Evolutionary conservation across 2,888 invertebrate species (phyloP), one percentile per base, ranked within the genome.

Genomic region (Aphelenchoides bicaudatus): DNA sequence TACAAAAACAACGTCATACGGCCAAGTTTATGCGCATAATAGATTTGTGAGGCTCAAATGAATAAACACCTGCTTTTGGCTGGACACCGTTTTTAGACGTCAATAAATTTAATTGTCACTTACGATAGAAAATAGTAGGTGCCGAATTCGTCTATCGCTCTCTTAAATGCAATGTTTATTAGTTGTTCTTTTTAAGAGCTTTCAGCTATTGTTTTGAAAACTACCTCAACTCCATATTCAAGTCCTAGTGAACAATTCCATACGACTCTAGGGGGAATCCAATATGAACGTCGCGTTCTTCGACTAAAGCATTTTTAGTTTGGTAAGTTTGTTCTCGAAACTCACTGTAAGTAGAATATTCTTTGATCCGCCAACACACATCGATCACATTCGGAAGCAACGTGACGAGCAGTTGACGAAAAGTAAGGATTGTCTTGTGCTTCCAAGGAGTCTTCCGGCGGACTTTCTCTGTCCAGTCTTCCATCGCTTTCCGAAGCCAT

Each of bases 121-220:
- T n/a, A n/a, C n/a, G n/a, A n/a, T n/a, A 90, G 89, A 84, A 88
- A 91, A 82, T 89, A 90, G 62, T 88, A 85, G 72, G 89, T 84
- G 63, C 89, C 88, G 79, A 86, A 76, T 85, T 86, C 74, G 81
- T 91, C 91, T 63, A 88, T 82, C 25, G 90, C 91, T 78, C 88
- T 86, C 80, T 91, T 91, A 90, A 91, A 91, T n/a, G n/a, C n/a
- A n/a, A n/a, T n/a, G n/a, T n/a, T n/a, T n/a, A n/a, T n/a, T n/a
- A n/a, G n/a, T n/a, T n/a, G n/a, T n/a, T n/a, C n/a, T n/a, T n/a
- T n/a, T n/a, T n/a, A n/a, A n/a, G n/a, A n/a, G n/a, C n/a, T n/a
- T n/a, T n/a, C n/a, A n/a, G n/a, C n/a, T n/a, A n/a, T n/a, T n/a
- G n/a, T n/a, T n/a, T n/a, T n/a, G n/a, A n/a, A n/a, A n/a, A n/a